Conservation (phyloP, 2,888 invertebrate species). For the Dynastes maya region DNA sequence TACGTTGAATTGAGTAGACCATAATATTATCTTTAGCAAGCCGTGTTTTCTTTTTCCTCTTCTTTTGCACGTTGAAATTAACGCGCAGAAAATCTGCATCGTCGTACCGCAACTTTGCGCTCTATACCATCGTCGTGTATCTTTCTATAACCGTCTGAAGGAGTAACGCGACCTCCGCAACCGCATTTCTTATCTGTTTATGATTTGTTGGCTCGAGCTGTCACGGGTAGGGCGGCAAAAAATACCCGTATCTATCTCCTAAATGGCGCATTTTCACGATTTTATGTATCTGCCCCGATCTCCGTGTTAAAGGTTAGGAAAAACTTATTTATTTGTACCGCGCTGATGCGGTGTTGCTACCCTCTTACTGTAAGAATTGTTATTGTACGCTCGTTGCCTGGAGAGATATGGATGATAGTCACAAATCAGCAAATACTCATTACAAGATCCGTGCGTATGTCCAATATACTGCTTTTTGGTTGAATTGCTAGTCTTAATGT, state of each 20-base stretch:
- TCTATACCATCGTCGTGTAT: constrained; percentile 34
- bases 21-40: constrained; percentile 60
- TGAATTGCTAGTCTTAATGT: no score
- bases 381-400: constrained; percentile 13
- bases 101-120: constrained; percentile 41
- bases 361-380: constrained; percentile 7
- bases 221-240: constrained; percentile 53
- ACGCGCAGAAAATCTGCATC: constrained; percentile 56
- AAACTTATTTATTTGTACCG: constrained; percentile 43
- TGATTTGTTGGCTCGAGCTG: constrained; percentile 62
- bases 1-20: constrained; percentile 61
- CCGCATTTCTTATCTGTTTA: constrained; percentile 62
- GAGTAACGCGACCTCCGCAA: constrained; percentile 34
- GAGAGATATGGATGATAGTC: constrained; percentile 19
- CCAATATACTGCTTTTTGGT: background rate
- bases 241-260: constrained; percentile 47
- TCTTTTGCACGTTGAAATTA: constrained; percentile 57
- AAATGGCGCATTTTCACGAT: constrained; percentile 51
- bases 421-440: constrained; percentile 9
- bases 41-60: constrained; percentile 51
- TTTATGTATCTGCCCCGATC: constrained; percentile 49
- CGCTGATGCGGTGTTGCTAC: constrained; percentile 9
- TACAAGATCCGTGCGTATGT: background rate
- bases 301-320: constrained; percentile 46
- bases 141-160: constrained; percentile 10